These are phyloP conservation scores for Paraplagusia blochii DNA, from an alignment of 2,113 vertebrate genomes.

Conservation along the genomic window DNA sequence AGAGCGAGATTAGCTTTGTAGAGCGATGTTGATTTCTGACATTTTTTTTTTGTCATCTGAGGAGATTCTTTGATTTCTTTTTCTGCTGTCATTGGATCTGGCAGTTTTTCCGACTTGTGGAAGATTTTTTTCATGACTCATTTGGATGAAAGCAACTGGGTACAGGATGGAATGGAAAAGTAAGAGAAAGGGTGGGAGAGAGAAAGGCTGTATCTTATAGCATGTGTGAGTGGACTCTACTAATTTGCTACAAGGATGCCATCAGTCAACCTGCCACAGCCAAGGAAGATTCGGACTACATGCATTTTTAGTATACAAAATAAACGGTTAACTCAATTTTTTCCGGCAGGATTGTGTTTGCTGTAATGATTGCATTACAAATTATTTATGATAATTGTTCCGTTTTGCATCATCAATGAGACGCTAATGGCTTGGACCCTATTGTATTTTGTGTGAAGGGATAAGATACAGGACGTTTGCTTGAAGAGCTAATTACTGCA, in stretches of 20 bases:
- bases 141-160: constrained; percentile 54
- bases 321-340: constrained; percentile 39
- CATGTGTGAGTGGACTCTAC: constrained; percentile 51
- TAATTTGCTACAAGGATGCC: constrained; percentile 60
- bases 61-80: constrained; percentile 38
- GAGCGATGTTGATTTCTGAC: constrained; percentile 46
- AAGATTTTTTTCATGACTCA: constrained; percentile 60
- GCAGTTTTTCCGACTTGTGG: constrained; percentile 52
- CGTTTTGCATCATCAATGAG: constrained; percentile 73
- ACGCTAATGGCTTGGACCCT: constrained; percentile 55
- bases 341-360: constrained; percentile 41
- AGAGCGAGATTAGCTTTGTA: constrained; percentile 50
- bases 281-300: constrained; percentile 39
- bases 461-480: constrained; percentile 36
- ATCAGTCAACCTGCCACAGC: constrained; percentile 49
- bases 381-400: constrained; percentile 57
- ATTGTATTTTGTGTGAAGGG: constrained; percentile 45
- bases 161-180: constrained; percentile 47
- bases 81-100: constrained; percentile 49
- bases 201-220: constrained; percentile 60
- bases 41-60: constrained; percentile 53
- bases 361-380: constrained; percentile 46
- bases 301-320: constrained; percentile 34
- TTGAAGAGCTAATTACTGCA: constrained; percentile 23
- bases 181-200: constrained; percentile 43